phyloP scores from a whole-genome alignment of 2,113 vertebrate genomes.

The Dipodomys stephensi region DNA sequence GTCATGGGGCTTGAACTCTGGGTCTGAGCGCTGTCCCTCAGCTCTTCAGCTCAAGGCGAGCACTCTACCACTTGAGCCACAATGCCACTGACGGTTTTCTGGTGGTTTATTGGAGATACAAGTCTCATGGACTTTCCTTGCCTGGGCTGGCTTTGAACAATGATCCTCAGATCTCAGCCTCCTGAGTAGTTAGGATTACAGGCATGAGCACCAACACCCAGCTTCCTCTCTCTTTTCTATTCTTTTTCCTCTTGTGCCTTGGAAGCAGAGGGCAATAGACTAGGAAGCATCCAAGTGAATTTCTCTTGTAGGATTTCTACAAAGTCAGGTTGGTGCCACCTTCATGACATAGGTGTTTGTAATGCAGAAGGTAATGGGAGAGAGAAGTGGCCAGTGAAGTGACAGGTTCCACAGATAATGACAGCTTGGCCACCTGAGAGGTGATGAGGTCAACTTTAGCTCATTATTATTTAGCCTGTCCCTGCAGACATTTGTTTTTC shows the following conservation, averaged over 20 bases:
- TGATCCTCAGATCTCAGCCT: too few relatives aligned
- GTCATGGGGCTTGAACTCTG: too few relatives aligned
- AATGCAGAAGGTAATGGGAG: accelerated
- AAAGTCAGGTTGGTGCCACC: neutral
- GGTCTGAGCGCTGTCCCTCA: too few relatives aligned
- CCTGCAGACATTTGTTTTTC: neutral
- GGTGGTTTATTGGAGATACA: too few relatives aligned
- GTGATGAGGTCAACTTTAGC: neutral
- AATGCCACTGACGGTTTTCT: too few relatives aligned
- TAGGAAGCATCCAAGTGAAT: neutral
- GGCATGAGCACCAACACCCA: too few relatives aligned
- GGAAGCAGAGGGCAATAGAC: neutral
- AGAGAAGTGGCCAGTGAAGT: too few relatives aligned
- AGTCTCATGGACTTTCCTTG: too few relatives aligned
- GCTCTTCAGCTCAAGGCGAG: too few relatives aligned
- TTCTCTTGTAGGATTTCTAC: neutral
- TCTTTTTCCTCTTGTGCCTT: neutral
- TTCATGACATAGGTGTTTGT: accelerated
- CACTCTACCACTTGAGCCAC: too few relatives aligned
- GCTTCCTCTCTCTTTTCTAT: neutral
- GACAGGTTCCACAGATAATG: neutral
- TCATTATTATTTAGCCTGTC: neutral
- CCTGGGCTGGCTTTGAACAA: too few relatives aligned
- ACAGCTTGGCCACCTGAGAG: neutral
- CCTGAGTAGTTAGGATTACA: too few relatives aligned